Percentiles rank a stretch among this genome's conserved stretches.
These are phyloP conservation scores for Coptotermes formosanus DNA, from an alignment of 1,140 invertebrate species.

Conservation along the genomic window DNA sequence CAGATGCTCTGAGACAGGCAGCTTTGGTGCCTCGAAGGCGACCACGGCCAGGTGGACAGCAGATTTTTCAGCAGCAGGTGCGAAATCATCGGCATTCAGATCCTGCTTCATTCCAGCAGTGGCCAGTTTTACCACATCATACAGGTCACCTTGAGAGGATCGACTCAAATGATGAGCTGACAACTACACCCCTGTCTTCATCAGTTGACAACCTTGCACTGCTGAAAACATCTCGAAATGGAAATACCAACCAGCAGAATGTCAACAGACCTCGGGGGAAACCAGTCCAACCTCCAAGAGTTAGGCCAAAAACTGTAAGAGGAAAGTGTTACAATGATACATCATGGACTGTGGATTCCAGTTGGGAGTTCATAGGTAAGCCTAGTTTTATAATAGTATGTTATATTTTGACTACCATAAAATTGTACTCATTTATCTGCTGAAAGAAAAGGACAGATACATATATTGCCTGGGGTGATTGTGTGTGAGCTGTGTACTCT, in stretches of 20 bases:
- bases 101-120: constrained; percentile 48
- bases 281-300: constrained; percentile 66
- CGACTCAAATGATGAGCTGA: constrained; percentile 54
- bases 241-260: neutral
- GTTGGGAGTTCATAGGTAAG: constrained; percentile 82
- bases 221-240: constrained; percentile 22
- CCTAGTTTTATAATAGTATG: constrained; percentile 25
- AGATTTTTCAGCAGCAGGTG: constrained; percentile 32
- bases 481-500: no score
- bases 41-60: constrained; percentile 38
- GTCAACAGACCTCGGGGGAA: constrained; percentile 61
- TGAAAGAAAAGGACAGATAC: no score
- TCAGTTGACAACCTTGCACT: constrained; percentile 62
- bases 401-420: no score
- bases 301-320: constrained; percentile 41
- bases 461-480: no score
- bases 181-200: constrained; percentile 53
- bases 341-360: constrained; percentile 80
- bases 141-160: constrained; percentile 55
- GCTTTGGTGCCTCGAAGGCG: constrained; percentile 40
- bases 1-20: constrained; percentile 70
- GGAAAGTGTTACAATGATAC: constrained; percentile 52
- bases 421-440: no score
- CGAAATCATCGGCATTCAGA: constrained; percentile 62
- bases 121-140: constrained; percentile 42